A percentile compares a stretch with the other conserved stretches of the same genome.
These are phyloP conservation scores for Cryptocheilus praepositus DNA, from an alignment of 2,888 invertebrate genomes.

Conservation along the genomic window DNA sequence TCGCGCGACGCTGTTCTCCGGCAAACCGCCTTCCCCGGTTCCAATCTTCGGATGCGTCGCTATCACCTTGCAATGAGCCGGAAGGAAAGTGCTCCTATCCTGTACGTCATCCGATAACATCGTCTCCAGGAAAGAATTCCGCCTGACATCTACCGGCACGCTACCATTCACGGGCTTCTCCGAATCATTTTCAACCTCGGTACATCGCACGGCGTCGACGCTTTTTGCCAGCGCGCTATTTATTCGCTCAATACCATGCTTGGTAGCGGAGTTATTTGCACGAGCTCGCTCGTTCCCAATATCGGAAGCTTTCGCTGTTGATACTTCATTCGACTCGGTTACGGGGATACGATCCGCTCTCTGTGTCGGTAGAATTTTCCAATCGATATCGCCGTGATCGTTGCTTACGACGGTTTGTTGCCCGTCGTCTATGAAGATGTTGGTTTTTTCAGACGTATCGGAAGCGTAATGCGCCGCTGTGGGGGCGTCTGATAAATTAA, in stretches of 20 bases:
- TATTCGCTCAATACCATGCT: not conserved
- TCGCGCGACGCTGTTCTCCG: not conserved
- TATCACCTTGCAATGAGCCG: conserved; percentile 45
- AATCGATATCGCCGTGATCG: conserved; percentile 26
- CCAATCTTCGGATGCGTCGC: conserved; percentile 50
- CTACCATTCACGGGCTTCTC: not conserved
- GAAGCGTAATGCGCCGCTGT: not conserved
- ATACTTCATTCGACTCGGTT: not conserved
- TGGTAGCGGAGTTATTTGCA: too few species aligned
- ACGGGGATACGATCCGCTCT: not conserved
- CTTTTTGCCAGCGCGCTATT: not conserved
- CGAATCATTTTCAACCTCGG: not conserved
- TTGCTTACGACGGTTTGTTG: conserved; percentile 41
- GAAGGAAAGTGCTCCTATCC: conserved; percentile 24
- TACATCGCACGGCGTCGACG: not conserved
- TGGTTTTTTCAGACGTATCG: conserved; percentile 9
- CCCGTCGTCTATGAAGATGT: conserved; percentile 42
- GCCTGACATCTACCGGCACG: conserved; percentile 47
- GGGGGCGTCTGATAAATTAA: too few species aligned
- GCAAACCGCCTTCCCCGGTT: not conserved
- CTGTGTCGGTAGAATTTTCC: conserved; percentile 1
- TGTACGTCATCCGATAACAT: conserved; percentile 57
- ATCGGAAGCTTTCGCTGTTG: too few species aligned
- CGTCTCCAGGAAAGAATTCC: conserved; percentile 65
- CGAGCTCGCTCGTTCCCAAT: too few species aligned